phyloP scores from a whole-genome alignment of 2,113 vertebrate species.

The Sylvilagus bachmani region DNA sequence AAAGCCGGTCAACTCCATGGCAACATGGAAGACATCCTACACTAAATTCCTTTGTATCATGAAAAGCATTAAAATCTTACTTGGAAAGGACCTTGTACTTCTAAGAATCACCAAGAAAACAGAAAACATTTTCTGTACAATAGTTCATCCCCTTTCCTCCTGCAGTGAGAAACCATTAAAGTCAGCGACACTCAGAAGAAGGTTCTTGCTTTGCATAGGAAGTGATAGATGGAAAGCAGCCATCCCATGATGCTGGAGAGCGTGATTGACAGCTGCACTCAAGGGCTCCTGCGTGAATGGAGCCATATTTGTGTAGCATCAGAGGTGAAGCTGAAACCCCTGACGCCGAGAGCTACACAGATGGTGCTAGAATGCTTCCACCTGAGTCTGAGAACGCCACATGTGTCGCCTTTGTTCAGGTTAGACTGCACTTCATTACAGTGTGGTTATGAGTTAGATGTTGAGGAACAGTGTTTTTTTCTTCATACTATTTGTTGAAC shows the following conservation, averaged over 20 bases:
- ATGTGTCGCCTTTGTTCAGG: not conserved
- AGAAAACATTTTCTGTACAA: slow-evolving; percentile 60
- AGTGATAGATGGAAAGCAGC: slow-evolving; percentile 34
- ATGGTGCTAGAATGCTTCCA: slow-evolving; percentile 29
- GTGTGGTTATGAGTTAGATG: not conserved
- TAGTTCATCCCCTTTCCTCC: slow-evolving; percentile 40
- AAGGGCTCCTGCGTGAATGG: slow-evolving; percentile 40
- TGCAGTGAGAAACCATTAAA: slow-evolving; percentile 61
- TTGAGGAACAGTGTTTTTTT: too few relatives aligned
- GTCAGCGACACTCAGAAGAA: slow-evolving; percentile 24
- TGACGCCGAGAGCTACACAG: slow-evolving; percentile 66
- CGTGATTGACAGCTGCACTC: slow-evolving; percentile 59
- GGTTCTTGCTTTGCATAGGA: slow-evolving; percentile 57
- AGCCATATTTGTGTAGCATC: slow-evolving; percentile 64
- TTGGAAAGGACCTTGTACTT: slow-evolving; percentile 65
- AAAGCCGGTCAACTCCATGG: not conserved
- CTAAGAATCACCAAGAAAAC: slow-evolving; percentile 48
- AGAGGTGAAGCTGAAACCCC: slow-evolving; percentile 61
- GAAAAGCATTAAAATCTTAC: not conserved
- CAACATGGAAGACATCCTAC: too few relatives aligned
- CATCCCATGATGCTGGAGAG: not conserved
- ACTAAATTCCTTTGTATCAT: too few relatives aligned
- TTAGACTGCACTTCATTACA: not conserved
- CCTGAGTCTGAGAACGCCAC: not conserved
- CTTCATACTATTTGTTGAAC: too few relatives aligned